These are phyloP conservation scores for Torymus texanus DNA, from an alignment of 2,888 invertebrate genomes.

Conservation along the genomic window DNA sequence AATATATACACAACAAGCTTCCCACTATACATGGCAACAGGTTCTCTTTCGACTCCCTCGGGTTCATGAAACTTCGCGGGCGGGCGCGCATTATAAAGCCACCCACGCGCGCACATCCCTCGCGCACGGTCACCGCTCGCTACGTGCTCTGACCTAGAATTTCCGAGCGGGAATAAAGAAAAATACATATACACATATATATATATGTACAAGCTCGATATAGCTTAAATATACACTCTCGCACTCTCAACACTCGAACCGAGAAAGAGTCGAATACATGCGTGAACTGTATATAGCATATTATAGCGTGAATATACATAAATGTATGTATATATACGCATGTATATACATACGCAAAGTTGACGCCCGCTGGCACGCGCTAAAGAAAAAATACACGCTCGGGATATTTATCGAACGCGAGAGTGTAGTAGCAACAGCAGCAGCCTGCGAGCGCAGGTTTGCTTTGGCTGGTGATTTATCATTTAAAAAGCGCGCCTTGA, in stretches of 20 bases:
- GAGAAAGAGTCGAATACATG: too few species aligned
- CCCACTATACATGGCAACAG: constrained; percentile 5
- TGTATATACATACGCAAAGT: too few species aligned
- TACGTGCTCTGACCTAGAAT: constrained; percentile 17
- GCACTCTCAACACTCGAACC: too few species aligned
- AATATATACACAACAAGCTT: not conserved
- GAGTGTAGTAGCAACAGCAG: too few species aligned
- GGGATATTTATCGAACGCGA: too few species aligned
- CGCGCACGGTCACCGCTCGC: not conserved
- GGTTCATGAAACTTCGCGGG: constrained; percentile 23
- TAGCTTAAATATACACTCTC: not conserved
- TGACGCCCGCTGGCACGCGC: too few species aligned
- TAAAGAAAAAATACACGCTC: too few species aligned
- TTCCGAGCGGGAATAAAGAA: not conserved
- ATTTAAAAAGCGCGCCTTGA: not conserved
- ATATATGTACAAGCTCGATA: not conserved
- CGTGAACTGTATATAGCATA: too few species aligned
- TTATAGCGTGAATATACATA: too few species aligned
- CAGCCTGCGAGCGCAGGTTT: not conserved
- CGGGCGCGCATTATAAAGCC: not conserved
- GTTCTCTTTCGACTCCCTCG: not conserved
- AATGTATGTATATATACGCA: too few species aligned
- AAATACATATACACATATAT: too few species aligned
- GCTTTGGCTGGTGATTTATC: too few species aligned
- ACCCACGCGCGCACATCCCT: not conserved